Conservation (phyloP, 2,797 vertebrate genomes). For the Bufotes viridis region DNA sequence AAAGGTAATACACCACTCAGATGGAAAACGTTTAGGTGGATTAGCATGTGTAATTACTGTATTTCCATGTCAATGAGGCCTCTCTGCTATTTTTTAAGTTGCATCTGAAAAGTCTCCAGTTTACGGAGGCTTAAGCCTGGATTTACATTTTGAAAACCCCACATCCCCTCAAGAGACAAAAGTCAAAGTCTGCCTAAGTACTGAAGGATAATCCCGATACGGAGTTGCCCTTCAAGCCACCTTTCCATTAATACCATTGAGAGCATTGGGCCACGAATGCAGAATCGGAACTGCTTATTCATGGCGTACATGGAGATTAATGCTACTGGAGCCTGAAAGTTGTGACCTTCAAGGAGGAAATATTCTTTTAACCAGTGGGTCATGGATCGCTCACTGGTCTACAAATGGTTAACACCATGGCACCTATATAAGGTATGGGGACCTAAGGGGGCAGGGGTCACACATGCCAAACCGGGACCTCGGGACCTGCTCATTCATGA, state of each 20-base stretch:
- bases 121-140: not conserved
- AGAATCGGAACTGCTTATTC: no score
- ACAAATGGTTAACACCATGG: no score
- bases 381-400: no score
- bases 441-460: not conserved
- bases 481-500: not conserved
- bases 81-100: not conserved
- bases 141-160: conserved; percentile 3
- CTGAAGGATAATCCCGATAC: not conserved
- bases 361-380: no score
- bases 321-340: no score
- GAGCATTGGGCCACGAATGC: not conserved
- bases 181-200: not conserved
- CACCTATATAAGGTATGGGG: no score
- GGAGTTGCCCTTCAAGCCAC: not conserved
- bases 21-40: not conserved
- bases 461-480: not conserved
- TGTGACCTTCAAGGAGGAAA: no score
- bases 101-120: not conserved
- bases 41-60: not conserved
- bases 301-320: no score
- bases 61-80: not conserved
- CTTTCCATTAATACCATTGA: not conserved
- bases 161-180: not conserved
- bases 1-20: not conserved